Conservation (phyloP, 1,140 invertebrate species). For the Microplitis demolitor region DNA sequence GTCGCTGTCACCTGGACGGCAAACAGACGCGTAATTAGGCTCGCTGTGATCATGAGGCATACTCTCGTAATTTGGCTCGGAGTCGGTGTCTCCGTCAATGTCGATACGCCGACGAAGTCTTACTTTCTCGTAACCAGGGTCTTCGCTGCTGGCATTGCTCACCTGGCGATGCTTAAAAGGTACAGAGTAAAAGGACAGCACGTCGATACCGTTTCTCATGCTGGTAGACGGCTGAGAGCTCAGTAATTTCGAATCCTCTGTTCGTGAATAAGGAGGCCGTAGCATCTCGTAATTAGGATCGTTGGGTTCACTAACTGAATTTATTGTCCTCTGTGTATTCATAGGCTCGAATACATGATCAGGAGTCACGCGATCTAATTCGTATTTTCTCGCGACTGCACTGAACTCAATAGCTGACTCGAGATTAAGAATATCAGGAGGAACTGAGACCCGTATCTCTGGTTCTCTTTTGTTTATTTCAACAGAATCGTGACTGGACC, state of each 20-base stretch:
- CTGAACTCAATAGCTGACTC: slow-evolving; percentile 28
- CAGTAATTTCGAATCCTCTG: slow-evolving; percentile 32
- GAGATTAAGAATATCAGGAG: slow-evolving; percentile 16
- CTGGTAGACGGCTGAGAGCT: slow-evolving; percentile 37
- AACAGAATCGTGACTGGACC: slow-evolving; percentile 61
- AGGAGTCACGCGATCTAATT: slow-evolving; percentile 33
- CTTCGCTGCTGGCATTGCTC: slow-evolving; percentile 55
- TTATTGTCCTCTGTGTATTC: slow-evolving; percentile 36
- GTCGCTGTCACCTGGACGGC: slow-evolving; percentile 70
- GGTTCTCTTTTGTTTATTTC: slow-evolving; percentile 52
- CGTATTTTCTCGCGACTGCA: slow-evolving; percentile 27
- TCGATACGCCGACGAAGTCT: slow-evolving; percentile 43
- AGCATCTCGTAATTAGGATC: slow-evolving; percentile 76
- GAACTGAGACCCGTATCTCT: slow-evolving; percentile 11
- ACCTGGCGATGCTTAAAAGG: slow-evolving; percentile 54
- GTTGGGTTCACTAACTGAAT: slow-evolving; percentile 56
- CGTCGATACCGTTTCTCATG: slow-evolving; percentile 51
- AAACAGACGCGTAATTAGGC: slow-evolving; percentile 63
- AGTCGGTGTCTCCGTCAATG: slow-evolving; percentile 50
- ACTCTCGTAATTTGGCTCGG: slow-evolving; percentile 72
- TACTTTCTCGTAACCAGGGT: slow-evolving; percentile 56
- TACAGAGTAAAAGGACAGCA: slow-evolving; percentile 42
- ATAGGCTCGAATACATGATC: slow-evolving; percentile 54
- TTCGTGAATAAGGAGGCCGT: slow-evolving; percentile 57
- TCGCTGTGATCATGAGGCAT: slow-evolving; percentile 64